phyloP scores from a whole-genome alignment of 2,888 invertebrate genomes.

The Acholoe squamosa region DNA sequence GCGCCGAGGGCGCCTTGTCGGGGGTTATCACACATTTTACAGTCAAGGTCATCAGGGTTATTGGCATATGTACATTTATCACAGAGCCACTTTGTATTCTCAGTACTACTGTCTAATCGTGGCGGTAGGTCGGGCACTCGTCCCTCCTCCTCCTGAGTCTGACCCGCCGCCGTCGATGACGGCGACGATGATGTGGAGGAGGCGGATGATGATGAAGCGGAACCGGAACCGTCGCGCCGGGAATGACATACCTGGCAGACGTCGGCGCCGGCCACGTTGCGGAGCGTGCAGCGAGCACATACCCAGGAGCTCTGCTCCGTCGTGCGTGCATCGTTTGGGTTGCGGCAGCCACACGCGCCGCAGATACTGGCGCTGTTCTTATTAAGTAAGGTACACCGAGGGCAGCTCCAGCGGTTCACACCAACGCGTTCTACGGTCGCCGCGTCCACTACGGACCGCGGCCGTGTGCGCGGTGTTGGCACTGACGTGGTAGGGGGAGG shows the following conservation, averaged over 20 bases:
- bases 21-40: slow-evolving; percentile 89
- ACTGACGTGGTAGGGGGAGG: neutral
- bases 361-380: slow-evolving; percentile 88
- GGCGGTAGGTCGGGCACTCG: neutral
- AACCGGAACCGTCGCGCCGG: neutral
- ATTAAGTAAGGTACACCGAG: slow-evolving; percentile 90
- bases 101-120: neutral
- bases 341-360: slow-evolving; percentile 86
- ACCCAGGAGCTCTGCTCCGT: slow-evolving; percentile 86
- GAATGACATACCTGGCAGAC: slow-evolving; percentile 93
- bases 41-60: slow-evolving; percentile 88
- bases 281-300: slow-evolving; percentile 93
- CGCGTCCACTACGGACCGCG: neutral
- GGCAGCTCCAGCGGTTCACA: slow-evolving; percentile 83
- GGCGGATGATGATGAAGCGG: neutral
- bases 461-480: neutral
- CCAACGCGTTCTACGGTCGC: neutral
- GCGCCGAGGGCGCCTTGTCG: too few relatives aligned
- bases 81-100: slow-evolving; percentile 88
- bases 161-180: slow-evolving; percentile 10
- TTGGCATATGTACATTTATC: slow-evolving; percentile 94
- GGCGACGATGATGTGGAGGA: neutral
- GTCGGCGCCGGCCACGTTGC: slow-evolving; percentile 89
- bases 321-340: neutral
- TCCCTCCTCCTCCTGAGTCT: neutral